Base-by-base conservation (phyloP, 2,113 vertebrate species). In the Vulpes ferrilata region DNA sequence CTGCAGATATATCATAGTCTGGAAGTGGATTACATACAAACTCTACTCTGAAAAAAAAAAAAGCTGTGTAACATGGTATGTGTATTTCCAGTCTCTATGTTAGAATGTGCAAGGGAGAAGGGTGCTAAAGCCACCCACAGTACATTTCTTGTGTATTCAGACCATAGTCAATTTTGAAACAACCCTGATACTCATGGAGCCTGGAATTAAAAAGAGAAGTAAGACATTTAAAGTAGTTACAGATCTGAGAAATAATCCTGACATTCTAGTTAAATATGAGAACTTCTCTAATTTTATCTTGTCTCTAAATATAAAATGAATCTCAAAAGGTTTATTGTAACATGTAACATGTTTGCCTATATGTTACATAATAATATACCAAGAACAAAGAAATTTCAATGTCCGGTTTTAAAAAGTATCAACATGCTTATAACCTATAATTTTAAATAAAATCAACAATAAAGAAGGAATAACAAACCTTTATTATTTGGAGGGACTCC, bases 281-380 rank as follows among this genome's bases (percentile, higher is more conserved):
- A 94, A 55, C 8, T 48, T 55, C 48, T 82, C 60, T 82, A 82
- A 90, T 84, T 90, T 78, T 97, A 81, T 76, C 53, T 81, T 91
- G 38, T 43, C 43, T 48, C 62, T 94, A 84, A 89, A 71, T 87
- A 69, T 64, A 93, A 93, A 93, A 65, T 57, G 27, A 82, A 3
- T 57, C 7, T 12, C 17, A 73, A 82, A 65, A 69, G 17, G 7
- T 87, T 95, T 93, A 79, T 8, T 78, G 74, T 78, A 78, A 30
- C 25, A 78, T 78, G 43, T 51, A 51, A 78, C 25, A 51, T 51
- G 43, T 78, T 78, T 78, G 74, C 74, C 43, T 78, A 9, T 15
- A 17, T 78, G 25, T 78, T n/a, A 7, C 60, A 86, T 87, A 83
- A 13, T 30, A 95, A 69, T 79, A 95, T 48, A 78, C 4, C 30